Conservation (phyloP, 2,888 invertebrate species). For the Oscheius onirici region DNA sequence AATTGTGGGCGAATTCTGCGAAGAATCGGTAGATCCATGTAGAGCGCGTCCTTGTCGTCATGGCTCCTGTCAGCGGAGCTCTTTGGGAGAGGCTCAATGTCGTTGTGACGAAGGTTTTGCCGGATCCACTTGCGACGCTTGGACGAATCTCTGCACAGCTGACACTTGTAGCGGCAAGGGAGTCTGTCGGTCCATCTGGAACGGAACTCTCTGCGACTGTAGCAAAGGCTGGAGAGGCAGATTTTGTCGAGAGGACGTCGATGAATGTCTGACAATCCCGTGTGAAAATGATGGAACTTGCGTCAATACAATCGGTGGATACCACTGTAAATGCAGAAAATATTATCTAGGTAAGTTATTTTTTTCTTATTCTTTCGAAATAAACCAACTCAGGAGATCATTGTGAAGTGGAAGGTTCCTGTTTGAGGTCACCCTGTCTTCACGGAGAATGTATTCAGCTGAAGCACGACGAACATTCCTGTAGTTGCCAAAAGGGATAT, state of each 20-base stretch:
- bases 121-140: constrained; percentile 53
- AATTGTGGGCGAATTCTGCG: constrained; percentile 49
- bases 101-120: constrained; percentile 43
- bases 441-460: constrained; percentile 59
- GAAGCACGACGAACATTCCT: constrained; percentile 52
- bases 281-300: constrained; percentile 93
- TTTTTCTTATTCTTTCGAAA: too few species aligned
- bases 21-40: constrained; percentile 27
- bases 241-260: constrained; percentile 38
- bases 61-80: constrained; percentile 20
- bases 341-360: constrained; percentile 50
- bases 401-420: constrained; percentile 60
- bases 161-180: constrained; percentile 49
- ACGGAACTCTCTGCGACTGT: constrained; percentile 53
- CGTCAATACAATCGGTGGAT: constrained; percentile 41
- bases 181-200: constrained; percentile 45
- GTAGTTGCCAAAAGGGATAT: constrained; percentile 55
- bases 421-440: constrained; percentile 52
- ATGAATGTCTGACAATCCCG: constrained; percentile 47
- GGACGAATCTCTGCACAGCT: constrained; percentile 49
- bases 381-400: constrained; percentile 51
- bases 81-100: constrained; percentile 7
- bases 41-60: constrained; percentile 14
- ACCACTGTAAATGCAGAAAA: constrained; percentile 58
- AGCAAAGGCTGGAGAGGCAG: constrained; percentile 38